phyloP scores from a whole-genome alignment of 1,140 invertebrate genomes.

The Pararge aegeria region DNA sequence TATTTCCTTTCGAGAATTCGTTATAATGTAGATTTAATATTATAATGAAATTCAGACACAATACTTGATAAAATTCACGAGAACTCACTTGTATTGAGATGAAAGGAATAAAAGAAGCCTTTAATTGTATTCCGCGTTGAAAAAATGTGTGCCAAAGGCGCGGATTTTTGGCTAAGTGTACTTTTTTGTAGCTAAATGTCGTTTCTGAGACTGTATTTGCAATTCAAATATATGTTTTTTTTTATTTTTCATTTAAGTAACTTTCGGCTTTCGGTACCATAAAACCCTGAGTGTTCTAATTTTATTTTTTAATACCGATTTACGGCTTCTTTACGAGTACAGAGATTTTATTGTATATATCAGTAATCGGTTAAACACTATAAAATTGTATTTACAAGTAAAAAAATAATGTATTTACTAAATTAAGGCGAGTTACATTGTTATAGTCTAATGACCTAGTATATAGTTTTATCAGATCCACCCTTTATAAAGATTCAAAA shows the following conservation, averaged over 20 bases:
- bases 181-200: slow-evolving; percentile 7
- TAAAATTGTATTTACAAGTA: too few species aligned
- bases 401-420: too few species aligned
- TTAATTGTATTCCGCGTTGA: background rate
- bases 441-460: too few species aligned
- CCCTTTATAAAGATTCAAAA: too few species aligned
- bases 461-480: too few species aligned
- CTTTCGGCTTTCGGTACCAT: background rate
- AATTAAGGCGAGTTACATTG: too few species aligned
- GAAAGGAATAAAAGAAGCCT: background rate
- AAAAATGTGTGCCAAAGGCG: slow-evolving; percentile 2
- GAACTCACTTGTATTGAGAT: background rate
- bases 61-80: background rate
- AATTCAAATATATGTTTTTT: slow-evolving; percentile 4
- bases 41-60: background rate
- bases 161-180: slow-evolving; percentile 5
- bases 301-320: background rate
- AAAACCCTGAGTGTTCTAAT: background rate
- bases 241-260: slow-evolving; percentile 1
- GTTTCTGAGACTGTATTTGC: slow-evolving; percentile 8
- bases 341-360: too few species aligned
- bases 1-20: too few species aligned
- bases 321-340: background rate
- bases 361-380: too few species aligned
- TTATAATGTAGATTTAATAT: too few species aligned